Evolutionary conservation across 2,797 vertebrate genomes (phyloP).

Genomic region (Eremophila alpestris): DNA sequence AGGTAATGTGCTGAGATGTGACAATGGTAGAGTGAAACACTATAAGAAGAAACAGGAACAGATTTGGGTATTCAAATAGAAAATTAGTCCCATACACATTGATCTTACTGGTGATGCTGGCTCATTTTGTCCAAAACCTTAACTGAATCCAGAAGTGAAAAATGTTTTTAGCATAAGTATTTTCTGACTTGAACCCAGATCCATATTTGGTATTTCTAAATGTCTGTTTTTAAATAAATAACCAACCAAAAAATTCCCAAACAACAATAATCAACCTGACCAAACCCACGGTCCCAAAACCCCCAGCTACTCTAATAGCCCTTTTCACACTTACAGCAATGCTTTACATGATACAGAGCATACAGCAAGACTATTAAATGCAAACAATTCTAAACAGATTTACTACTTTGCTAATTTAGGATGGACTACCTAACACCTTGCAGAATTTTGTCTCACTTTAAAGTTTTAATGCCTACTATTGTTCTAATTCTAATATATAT

Average conservation of each 20-base stretch:
- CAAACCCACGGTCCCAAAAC: accelerated
- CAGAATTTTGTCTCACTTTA: background rate
- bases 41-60: background rate
- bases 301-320: background rate
- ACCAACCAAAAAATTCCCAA: background rate
- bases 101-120: background rate
- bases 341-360: background rate
- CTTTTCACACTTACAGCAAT: background rate
- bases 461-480: background rate
- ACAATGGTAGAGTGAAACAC: background rate
- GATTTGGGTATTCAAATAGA: background rate
- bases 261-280: background rate
- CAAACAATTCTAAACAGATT: background rate
- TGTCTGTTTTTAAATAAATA: background rate
- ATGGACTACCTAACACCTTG: background rate
- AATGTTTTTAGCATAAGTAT: background rate
- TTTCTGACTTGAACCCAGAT: background rate
- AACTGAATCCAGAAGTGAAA: background rate
- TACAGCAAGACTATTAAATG: background rate
- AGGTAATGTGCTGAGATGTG: background rate
- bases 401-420: background rate
- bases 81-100: background rate
- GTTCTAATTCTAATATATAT: background rate
- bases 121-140: background rate
- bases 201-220: background rate